Percentiles rank a stretch among this genome's conserved stretches.
Evolutionary conservation across 2,113 vertebrate species (phyloP).

Genomic region (Actenoides lindsayi): DNA sequence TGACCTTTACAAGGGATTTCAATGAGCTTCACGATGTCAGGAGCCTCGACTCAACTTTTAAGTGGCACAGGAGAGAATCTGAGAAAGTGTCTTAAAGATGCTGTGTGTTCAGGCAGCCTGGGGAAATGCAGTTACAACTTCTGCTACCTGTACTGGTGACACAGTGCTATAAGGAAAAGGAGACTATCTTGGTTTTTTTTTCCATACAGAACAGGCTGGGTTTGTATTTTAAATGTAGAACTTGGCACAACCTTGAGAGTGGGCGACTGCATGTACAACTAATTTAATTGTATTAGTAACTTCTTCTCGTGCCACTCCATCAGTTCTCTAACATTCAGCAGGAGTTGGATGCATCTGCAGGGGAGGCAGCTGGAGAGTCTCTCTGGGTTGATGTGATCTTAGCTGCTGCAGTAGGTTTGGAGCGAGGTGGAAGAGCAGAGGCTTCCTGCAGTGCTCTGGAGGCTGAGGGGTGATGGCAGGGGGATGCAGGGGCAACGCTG

Average conservation of each 20-base stretch:
- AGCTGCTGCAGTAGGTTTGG: not conserved
- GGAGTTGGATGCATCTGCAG: not conserved
- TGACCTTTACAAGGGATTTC: not conserved
- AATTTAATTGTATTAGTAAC: not conserved
- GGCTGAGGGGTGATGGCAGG: not conserved
- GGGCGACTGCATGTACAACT: not conserved
- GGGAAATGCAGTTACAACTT: not conserved
- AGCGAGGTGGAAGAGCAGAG: not conserved
- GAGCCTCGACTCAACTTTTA: not conserved
- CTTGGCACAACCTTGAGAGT: not conserved
- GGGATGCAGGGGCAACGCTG: not conserved
- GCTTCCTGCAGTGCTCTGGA: not conserved
- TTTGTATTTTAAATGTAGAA: not conserved
- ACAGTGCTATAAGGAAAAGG: not conserved
- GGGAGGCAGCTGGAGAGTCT: not conserved
- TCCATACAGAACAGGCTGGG: not conserved
- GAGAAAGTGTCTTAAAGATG: not conserved
- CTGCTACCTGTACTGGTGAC: not conserved
- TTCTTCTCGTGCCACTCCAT: not conserved
- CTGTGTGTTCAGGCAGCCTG: not conserved
- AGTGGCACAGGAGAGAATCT: not conserved
- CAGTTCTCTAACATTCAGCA: not conserved
- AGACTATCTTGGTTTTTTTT: not conserved
- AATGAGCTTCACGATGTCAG: not conserved
- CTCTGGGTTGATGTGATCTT: not conserved